A percentile compares a stretch with the other conserved stretches of the same genome.
Evolutionary conservation across 2,888 invertebrate species (phyloP).

Genomic region (Lithophane semibrunnea): DNA sequence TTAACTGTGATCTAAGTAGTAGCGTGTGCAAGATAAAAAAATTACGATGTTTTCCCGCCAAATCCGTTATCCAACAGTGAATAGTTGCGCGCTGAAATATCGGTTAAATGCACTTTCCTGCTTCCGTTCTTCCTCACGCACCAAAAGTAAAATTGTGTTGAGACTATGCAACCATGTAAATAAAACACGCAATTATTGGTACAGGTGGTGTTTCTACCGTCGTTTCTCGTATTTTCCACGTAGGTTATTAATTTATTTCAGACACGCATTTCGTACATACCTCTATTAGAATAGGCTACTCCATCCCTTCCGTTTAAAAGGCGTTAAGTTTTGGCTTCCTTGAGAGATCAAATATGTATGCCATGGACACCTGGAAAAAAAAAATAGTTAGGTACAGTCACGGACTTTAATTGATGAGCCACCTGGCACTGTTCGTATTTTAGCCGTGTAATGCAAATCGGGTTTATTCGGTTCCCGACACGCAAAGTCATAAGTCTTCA

Average conservation of each 20-base stretch:
- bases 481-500: too few relatives aligned
- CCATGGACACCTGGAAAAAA: too few relatives aligned
- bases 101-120: constrained; percentile 73
- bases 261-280: constrained; percentile 26
- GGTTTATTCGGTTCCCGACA: too few relatives aligned
- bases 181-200: constrained; percentile 76
- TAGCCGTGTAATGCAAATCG: too few relatives aligned
- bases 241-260: constrained; percentile 38
- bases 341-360: too few relatives aligned
- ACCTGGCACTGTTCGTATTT: too few relatives aligned
- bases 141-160: constrained; percentile 62
- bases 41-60: constrained; percentile 46
- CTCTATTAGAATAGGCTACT: neutral
- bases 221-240: constrained; percentile 44
- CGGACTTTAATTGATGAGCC: too few relatives aligned
- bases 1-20: constrained; percentile 15
- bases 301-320: neutral
- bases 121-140: constrained; percentile 82
- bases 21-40: constrained; percentile 29
- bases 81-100: constrained; percentile 49
- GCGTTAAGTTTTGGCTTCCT: too few relatives aligned
- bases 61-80: constrained; percentile 70
- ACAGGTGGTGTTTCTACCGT: constrained; percentile 30
- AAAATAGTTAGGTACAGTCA: neutral
- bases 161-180: constrained; percentile 76